These are phyloP conservation scores for Synergus gifuensis DNA, from an alignment of 2,888 invertebrate genomes.

Conservation along the genomic window DNA sequence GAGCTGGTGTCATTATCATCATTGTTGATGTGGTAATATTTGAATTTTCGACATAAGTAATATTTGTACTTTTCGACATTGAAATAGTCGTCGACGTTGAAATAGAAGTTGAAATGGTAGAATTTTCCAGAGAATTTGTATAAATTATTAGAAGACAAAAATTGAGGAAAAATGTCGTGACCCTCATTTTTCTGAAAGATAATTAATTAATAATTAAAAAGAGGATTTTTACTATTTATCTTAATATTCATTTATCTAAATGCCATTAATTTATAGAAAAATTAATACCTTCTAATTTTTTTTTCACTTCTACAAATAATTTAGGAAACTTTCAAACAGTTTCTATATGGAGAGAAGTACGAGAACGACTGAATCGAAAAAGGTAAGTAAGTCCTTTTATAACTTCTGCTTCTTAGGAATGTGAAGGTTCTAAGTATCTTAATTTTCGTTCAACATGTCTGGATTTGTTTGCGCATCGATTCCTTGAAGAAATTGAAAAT, in stretches of 20 bases:
- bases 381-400: not conserved
- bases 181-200: not conserved
- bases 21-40: conserved; percentile 15
- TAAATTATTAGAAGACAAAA: not conserved
- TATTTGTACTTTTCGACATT: not conserved
- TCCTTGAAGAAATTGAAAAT: not conserved
- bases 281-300: not conserved
- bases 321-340: not conserved
- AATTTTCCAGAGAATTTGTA: not conserved
- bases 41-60: not conserved
- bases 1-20: conserved; percentile 21
- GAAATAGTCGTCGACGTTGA: not conserved
- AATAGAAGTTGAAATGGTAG: not conserved
- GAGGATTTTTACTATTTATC: not conserved
- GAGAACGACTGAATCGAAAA: not conserved
- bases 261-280: no score
- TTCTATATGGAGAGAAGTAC: not conserved
- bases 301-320: not conserved
- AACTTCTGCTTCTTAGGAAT: not conserved
- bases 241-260: no score
- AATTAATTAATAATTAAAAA: not conserved
- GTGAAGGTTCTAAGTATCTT: not conserved
- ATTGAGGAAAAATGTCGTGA: not conserved
- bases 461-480: not conserved
- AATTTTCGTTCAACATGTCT: not conserved